Evolutionary conservation across 2,113 vertebrate genomes (phyloP), one percentile per base, ranked within the genome.

Genomic region (Embiotoca jacksoni): DNA sequence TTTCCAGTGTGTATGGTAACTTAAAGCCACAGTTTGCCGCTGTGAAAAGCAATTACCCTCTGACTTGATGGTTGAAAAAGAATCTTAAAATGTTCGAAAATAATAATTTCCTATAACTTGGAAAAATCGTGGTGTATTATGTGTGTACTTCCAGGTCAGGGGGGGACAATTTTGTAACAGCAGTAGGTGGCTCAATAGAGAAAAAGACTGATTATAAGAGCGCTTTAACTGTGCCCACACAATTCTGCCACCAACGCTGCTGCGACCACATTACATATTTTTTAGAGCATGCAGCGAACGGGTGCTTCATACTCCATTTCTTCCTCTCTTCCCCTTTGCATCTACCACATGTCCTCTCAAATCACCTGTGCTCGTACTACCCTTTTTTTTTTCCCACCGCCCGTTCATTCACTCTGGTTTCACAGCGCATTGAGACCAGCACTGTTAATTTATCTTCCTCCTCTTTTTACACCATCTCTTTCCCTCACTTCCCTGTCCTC

Each of bases 1-100:
- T 83, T 80, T 80, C 73, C 56, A 52, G 65, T 1, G 11, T 57
- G 72, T 80, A 47, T 78, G n/a, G 60, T 67, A 63, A 83, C 68
- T 58, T 78, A 58, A 87, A 82, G 54, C 70, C 67, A 62, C 74
- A 53, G 74, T 83, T 46, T 56, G 35, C 65, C 8, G 23, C 81
- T 75, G 50, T 50, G 78, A n/a, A 3, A 78, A 79, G 63, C 68
- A 73, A 74, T 87, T 74, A 77, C 2, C 62, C 60, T 66, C 10
- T 1, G 59, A 7, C 39, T 70, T 7, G 33, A 82, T 80, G 69
- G 36, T 60, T 54, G 1, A 23, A 62, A 69, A 69, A 74, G 31
- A 14, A 47, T 33, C 36, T n/a, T 56, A 30, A 72, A 63, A 63
- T 46, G 31, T 64, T 35, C 6, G 15, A 50, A 74, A 82, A 67